Evolutionary conservation across 2,113 vertebrate genomes (phyloP), one percentile per base, ranked within the genome.

Genomic region (Oenanthe oenanthe): DNA sequence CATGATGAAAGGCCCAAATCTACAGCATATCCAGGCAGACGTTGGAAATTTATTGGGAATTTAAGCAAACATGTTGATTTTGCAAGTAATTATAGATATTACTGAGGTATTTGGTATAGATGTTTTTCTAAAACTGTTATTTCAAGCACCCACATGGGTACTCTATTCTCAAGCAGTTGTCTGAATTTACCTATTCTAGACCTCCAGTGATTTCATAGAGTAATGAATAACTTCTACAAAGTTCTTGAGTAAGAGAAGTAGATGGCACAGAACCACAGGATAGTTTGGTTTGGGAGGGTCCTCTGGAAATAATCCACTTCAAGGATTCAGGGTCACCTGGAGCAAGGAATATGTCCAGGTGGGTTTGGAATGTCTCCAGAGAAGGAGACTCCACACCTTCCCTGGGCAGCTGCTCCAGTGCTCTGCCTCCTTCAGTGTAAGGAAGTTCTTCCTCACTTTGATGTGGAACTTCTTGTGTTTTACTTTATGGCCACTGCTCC

Each of bases 271-370:
- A 26, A 31, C 29, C 34, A 29, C 2, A 8, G 7, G 45, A 36
- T 13, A 3, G 18, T 38, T 58, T 28, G 36, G 4, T 36, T 50
- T 24, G 15, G 26, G 54, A 57, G 10, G 12, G 10, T 10, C 4
- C 6, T 43, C 22, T 73, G 51, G 26, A 24, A 36, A 19, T 5
- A 34, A 80, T 19, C 31, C 14, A 10, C 21, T 58, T 12, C 36
- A 50, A 24, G 21, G 17, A 36, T 36, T 36, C 32, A 66, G 32
- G 12, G 14, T 51, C 42, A 79, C 17, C 5, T 12, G 17, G 3
- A 34, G 6, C 34, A 7, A 18, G 42, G 20, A 48, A 56, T 0
- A 1, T 48, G 13, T 31, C 57, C 66, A 50, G 2, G 17, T 31
- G 42, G 17, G 42, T 72, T 72, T 50, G 58, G 40, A 31, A 8